Conservation (phyloP, 2,797 vertebrate genomes). For the Chaetophractus vellerosus region DNA sequence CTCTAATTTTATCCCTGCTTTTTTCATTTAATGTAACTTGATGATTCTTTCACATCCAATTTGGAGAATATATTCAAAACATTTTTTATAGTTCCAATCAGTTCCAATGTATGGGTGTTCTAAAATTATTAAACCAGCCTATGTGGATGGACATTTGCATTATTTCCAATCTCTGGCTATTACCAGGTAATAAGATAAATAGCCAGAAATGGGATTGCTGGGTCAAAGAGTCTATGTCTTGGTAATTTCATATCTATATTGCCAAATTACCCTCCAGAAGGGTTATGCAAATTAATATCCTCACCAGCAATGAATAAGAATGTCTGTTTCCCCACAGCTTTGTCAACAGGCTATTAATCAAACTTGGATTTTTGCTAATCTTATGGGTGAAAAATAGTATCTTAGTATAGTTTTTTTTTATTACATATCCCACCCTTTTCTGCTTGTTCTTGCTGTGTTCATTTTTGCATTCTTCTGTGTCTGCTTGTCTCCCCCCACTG, state of each 20-base stretch:
- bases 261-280: not conserved
- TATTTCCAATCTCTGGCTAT: not conserved
- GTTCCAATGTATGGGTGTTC: not conserved
- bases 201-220: not conserved
- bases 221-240: conserved; percentile 3
- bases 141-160: not conserved
- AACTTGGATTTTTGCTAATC: conserved; percentile 36
- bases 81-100: not conserved
- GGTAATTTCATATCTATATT: not conserved
- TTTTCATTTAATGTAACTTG: conserved; percentile 11
- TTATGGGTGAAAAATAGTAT: not conserved
- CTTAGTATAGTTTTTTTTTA: not conserved
- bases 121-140: not conserved
- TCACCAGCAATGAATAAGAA: conserved; percentile 6
- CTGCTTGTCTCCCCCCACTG: no score
- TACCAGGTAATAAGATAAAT: not conserved
- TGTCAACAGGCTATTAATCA: not conserved
- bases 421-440: no score
- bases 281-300: not conserved
- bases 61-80: not conserved
- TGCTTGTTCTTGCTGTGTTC: no score
- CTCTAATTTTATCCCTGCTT: not conserved
- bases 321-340: conserved; percentile 20
- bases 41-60: not conserved
- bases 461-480: no score